phyloP scores from a whole-genome alignment of 1,140 invertebrate genomes.

The Epicauta chinensis region DNA sequence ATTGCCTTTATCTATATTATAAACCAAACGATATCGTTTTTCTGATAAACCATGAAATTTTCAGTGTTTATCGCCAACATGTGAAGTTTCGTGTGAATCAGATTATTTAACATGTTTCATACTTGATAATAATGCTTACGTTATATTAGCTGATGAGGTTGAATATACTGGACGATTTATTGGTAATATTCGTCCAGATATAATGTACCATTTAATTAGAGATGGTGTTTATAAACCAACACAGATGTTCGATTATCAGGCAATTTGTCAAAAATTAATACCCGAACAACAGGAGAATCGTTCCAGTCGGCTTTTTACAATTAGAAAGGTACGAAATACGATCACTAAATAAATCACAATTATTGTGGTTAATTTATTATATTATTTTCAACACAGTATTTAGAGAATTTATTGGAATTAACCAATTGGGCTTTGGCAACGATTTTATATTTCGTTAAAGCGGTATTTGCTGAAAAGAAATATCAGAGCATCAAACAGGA shows the following conservation, averaged over 20 bases:
- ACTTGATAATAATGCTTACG: constrained; percentile 84
- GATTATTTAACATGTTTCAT: constrained; percentile 74
- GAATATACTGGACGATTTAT: constrained; percentile 74
- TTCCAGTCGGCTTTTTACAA: background rate
- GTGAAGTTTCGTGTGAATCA: constrained; percentile 60
- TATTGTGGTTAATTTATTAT: too few species aligned
- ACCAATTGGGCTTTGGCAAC: constrained; percentile 14
- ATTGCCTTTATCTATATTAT: too few species aligned
- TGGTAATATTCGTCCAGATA: constrained; percentile 69
- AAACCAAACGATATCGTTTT: too few species aligned
- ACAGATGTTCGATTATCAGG: constrained; percentile 82
- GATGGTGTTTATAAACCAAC: constrained; percentile 71
- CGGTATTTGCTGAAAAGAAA: constrained; percentile 3
- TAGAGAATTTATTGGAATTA: constrained; percentile 21
- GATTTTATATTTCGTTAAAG: constrained; percentile 21
- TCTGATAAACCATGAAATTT: too few species aligned
- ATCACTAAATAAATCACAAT: background rate
- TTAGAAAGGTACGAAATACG: background rate
- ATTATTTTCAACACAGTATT: constrained; percentile 21
- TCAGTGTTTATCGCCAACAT: constrained; percentile 45
- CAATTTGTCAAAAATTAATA: constrained; percentile 57
- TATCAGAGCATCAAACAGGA: constrained; percentile 30
- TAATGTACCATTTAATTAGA: constrained; percentile 71
- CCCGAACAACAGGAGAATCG: constrained; percentile 7
- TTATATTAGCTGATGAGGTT: constrained; percentile 63